These are phyloP conservation scores for Caenorhabditis angaria DNA, from an alignment of 2,888 invertebrate species.

Conservation along the genomic window DNA sequence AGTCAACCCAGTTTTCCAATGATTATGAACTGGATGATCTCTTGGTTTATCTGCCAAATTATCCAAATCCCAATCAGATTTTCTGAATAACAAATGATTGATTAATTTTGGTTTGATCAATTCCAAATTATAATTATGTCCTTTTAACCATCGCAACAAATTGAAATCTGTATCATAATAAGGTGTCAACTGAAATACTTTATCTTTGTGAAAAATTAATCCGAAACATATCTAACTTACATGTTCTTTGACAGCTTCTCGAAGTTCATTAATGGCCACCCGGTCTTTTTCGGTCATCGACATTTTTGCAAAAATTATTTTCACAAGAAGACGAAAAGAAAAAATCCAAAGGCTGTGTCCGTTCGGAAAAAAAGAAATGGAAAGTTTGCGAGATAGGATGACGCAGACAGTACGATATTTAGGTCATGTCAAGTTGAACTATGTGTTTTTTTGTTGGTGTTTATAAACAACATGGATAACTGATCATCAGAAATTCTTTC, in stretches of 20 bases:
- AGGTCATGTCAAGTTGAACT: neutral
- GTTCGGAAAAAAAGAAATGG: constrained; percentile 6
- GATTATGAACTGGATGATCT: constrained; percentile 58
- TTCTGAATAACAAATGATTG: constrained; percentile 56
- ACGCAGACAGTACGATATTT: constrained; percentile 6
- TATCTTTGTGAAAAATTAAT: neutral
- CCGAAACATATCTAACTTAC: constrained; percentile 29
- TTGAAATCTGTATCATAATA: constrained; percentile 66
- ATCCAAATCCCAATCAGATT: constrained; percentile 60
- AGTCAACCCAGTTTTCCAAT: constrained; percentile 66
- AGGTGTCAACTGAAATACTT: constrained; percentile 54
- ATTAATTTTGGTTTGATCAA: constrained; percentile 58
- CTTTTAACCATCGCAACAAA: constrained; percentile 60
- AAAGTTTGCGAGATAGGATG: constrained; percentile 1
- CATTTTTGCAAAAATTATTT: constrained; percentile 18
- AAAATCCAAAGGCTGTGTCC: neutral
- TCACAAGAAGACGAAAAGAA: neutral
- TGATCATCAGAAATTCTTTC: too few species aligned
- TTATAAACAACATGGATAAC: too few species aligned
- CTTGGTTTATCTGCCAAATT: constrained; percentile 49
- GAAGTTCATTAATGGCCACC: constrained; percentile 51
- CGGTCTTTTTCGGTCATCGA: constrained; percentile 49
- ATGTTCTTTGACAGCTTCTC: constrained; percentile 52
- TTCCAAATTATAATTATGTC: constrained; percentile 58
- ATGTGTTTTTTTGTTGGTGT: neutral